phyloP scores from a whole-genome alignment of 2,888 invertebrate species.

The Aproaerema taeniolella region DNA sequence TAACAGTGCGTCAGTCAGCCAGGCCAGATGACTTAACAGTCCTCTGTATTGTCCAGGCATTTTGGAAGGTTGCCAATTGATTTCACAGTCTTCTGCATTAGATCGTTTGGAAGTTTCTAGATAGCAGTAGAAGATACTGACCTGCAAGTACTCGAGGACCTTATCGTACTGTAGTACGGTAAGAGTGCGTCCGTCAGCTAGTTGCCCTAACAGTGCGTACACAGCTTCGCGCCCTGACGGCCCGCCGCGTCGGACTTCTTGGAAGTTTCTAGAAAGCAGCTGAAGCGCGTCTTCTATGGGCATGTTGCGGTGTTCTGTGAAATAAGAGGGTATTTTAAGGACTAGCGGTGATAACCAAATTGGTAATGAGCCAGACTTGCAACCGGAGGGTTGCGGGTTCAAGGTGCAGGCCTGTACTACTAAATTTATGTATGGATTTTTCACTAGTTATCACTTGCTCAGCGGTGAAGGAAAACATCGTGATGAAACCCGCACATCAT shows the following conservation, averaged over 20 bases:
- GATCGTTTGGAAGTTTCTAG: constrained; percentile 80
- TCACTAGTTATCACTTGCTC: no score
- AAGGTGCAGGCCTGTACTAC: no score
- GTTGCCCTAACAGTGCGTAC: constrained; percentile 84
- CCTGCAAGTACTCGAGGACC: constrained; percentile 76
- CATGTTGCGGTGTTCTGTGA: constrained; percentile 95
- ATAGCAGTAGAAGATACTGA: constrained; percentile 85
- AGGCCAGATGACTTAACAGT: no score
- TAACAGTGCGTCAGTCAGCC: constrained; percentile 87
- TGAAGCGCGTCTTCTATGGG: constrained; percentile 93
- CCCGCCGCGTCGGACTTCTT: constrained; percentile 74
- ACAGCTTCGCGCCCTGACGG: constrained; percentile 79
- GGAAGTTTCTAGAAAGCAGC: constrained; percentile 83
- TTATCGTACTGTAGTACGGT: constrained; percentile 88
- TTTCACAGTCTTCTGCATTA: no score
- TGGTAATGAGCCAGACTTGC: no score
- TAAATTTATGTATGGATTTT: no score
- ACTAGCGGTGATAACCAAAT: no score
- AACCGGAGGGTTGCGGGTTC: no score
- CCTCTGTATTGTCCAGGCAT: no score
- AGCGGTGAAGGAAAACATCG: no score
- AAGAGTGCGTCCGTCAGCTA: constrained; percentile 88
- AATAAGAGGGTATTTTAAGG: not conserved
- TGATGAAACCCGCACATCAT: no score
- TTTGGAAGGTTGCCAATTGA: no score